phyloP scores from a whole-genome alignment of 2,113 vertebrate species.

The Alligator mississippiensis region DNA sequence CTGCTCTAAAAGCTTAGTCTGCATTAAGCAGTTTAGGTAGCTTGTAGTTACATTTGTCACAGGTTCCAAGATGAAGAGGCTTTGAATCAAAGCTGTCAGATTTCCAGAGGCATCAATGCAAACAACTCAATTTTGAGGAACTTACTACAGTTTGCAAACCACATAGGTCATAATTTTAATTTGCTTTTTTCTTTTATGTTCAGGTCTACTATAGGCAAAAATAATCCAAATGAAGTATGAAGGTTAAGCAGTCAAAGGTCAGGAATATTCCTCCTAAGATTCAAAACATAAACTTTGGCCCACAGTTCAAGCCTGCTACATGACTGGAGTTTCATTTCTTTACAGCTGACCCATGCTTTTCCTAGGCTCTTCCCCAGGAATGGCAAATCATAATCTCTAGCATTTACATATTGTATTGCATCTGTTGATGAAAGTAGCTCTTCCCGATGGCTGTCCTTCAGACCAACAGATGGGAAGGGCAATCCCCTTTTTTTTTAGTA shows the following conservation, averaged over 20 bases:
- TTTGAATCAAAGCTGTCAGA: neutral
- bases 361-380: neutral
- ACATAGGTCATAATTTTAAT: neutral
- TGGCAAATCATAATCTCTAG: neutral
- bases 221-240: neutral
- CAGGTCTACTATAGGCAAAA: neutral
- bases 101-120: neutral
- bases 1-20: slow-evolving; percentile 1
- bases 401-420: neutral
- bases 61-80: neutral
- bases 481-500: neutral
- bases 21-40: slow-evolving; percentile 7
- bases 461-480: neutral
- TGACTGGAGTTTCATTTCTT: neutral
- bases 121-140: neutral
- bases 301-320: neutral
- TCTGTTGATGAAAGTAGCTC: neutral
- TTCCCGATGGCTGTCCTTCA: neutral
- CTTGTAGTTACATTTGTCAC: neutral
- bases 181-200: neutral
- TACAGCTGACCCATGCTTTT: neutral
- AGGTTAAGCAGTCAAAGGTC: neutral
- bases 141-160: neutral
- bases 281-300: neutral
- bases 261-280: neutral